Percentiles rank a stretch among this genome's conserved stretches.
Conservation (phyloP, 1,140 invertebrate genomes). For the Stegodyphus dumicola region DNA sequence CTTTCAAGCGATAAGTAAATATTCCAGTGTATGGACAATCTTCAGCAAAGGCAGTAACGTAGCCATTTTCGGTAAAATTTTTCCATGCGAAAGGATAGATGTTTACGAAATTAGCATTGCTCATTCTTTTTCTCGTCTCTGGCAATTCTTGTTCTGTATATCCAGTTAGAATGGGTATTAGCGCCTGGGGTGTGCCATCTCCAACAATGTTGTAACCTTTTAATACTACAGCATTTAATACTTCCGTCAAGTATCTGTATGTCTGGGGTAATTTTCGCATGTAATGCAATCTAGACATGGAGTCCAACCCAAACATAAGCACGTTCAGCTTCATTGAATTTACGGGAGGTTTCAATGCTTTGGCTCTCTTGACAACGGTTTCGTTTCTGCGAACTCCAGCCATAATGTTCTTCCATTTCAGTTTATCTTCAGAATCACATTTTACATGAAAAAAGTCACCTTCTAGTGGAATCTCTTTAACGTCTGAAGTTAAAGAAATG, state of each 20-base stretch:
- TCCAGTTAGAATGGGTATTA: constrained; percentile 89
- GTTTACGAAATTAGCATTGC: constrained; percentile 78
- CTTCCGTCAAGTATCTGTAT: constrained; percentile 79
- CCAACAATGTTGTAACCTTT: constrained; percentile 93
- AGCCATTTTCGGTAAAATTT: constrained; percentile 78
- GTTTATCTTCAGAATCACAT: constrained; percentile 71
- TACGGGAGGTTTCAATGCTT: constrained; percentile 71
- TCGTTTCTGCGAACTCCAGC: constrained; percentile 73
- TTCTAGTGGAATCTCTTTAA: constrained; percentile 62
- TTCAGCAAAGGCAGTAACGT: constrained; percentile 84
- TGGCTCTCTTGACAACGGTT: constrained; percentile 67
- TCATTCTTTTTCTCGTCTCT: constrained; percentile 82
- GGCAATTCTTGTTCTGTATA: constrained; percentile 89
- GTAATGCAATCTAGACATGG: constrained; percentile 87
- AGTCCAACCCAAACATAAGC: constrained; percentile 92
- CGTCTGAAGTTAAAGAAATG: not conserved
- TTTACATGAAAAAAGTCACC: constrained; percentile 76
- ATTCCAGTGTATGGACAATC: constrained; percentile 83
- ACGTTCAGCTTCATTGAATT: constrained; percentile 78
- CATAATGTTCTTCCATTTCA: constrained; percentile 74
- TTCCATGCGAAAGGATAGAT: constrained; percentile 87
- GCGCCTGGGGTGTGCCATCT: constrained; percentile 92
- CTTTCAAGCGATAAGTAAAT: constrained; percentile 90
- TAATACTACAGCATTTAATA: constrained; percentile 77
- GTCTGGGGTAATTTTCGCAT: constrained; percentile 86